These are phyloP conservation scores for Seladonia tumulorum DNA, from an alignment of 2,888 invertebrate genomes.

Conservation along the genomic window DNA sequence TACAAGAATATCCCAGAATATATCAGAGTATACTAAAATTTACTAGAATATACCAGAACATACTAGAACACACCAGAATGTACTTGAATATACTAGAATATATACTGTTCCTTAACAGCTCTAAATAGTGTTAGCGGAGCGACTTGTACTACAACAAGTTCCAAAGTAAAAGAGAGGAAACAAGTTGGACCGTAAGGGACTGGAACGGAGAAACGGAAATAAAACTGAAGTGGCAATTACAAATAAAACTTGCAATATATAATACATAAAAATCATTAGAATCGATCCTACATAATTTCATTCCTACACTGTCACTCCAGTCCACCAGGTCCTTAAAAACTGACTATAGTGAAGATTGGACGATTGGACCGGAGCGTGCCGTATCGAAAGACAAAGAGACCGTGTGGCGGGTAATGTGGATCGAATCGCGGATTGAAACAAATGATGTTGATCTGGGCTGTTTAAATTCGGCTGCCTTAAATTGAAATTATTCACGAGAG, in stretches of 20 bases:
- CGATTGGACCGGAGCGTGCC: not conserved
- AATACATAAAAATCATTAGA: too few relatives aligned
- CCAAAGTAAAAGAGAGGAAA: too few relatives aligned
- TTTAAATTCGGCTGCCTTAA: conserved; percentile 21
- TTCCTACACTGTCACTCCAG: not conserved
- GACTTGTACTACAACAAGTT: too few relatives aligned
- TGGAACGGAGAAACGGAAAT: not conserved
- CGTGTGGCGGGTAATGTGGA: not conserved
- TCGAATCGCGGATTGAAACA: conserved; percentile 23
- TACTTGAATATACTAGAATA: too few relatives aligned
- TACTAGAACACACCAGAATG: too few relatives aligned
- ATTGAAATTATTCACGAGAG: conserved; percentile 36
- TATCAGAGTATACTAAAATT: too few relatives aligned
- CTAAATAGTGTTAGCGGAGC: too few relatives aligned
- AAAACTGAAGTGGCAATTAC: not conserved
- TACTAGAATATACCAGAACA: too few relatives aligned
- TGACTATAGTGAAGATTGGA: not conserved
- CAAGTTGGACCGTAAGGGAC: not conserved
- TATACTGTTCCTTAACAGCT: too few relatives aligned
- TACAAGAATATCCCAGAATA: too few relatives aligned
- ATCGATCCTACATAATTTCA: too few relatives aligned
- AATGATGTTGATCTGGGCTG: conserved; percentile 21
- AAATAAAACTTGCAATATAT: not conserved
- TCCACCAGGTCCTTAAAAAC: not conserved
- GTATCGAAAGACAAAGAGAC: not conserved